Evolutionary conservation across 2,888 invertebrate species (phyloP), one percentile per base, ranked within the genome.

Genomic region (Drosophila recens): DNA sequence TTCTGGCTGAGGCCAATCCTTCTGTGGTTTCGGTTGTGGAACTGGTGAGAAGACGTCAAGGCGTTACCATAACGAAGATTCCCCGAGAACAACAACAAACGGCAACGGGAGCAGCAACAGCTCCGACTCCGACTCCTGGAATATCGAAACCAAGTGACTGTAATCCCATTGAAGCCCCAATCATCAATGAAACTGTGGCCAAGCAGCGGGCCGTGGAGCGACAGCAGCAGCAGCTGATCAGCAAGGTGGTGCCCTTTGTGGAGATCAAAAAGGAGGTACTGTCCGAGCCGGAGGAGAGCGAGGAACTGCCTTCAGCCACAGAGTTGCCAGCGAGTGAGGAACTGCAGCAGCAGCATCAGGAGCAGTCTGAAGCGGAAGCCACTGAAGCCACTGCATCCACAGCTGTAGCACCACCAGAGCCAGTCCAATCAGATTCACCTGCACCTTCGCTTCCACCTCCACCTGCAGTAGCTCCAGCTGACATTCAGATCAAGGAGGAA

Each of bases 51-150:
- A 81, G 89, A 5, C 84, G 87, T 13, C 91, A 91, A 54, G 90
- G 91, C 1, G 91, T 92, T 0, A 91, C 92, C 10, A 90, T 92
- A 13, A 92, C 90, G 30, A 92, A 92, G 67, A 76, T 91, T 51
- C 62, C 81, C 3, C 81, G 83, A 36, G 77, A 67, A 9, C 78
- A 75, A 34, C 67, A 77, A 38, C 67, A 56, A 9, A 11, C 56
- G 20, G 1, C 38, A 15, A 5, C 54, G n/a, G 8, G 63, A 42
- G 2, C 59, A 23, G n/a, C 43, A n/a, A 0, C 40, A 13, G 15
- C 5, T 27, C 27, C 27, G 1, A 5, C 27, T 5, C 27, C 43
- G 10, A 5, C 27, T 5, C 27, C 43, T 8, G 11, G 38, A 13
- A 17, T 33, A 27, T 11, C 57, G 34, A 63, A 68, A 15, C 46